A percentile compares a stretch with the other conserved stretches of the same genome.
Evolutionary conservation across 2,797 vertebrate genomes (phyloP).

Genomic region (Pipistrellus pipistrellus): DNA sequence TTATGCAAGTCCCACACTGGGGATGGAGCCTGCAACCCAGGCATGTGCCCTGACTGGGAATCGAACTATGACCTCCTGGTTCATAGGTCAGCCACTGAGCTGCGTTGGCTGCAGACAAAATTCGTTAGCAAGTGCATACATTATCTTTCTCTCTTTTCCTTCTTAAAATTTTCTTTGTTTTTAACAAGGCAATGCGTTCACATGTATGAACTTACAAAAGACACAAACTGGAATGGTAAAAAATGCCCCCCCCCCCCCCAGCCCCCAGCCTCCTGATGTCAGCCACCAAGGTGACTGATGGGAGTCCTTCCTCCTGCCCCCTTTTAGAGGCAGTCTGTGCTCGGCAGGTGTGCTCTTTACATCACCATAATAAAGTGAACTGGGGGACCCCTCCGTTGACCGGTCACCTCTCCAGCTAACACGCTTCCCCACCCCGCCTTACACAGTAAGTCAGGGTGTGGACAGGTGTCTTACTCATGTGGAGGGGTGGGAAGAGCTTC

Average conservation of each 20-base stretch:
- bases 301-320: neutral
- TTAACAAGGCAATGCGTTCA: neutral
- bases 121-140: neutral
- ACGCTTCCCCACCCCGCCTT: neutral
- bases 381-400: too few species aligned
- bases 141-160: neutral
- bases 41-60: neutral
- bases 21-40: neutral
- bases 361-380: neutral
- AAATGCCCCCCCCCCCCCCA: neutral
- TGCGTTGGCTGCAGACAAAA: neutral
- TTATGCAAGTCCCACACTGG: too few species aligned
- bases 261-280: neutral
- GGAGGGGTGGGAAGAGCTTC: neutral
- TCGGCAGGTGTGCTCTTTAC: neutral
- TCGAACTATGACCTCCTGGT: neutral
- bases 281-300: neutral
- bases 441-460: neutral
- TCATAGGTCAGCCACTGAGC: neutral
- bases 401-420: neutral
- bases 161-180: slow-evolving; percentile 8
- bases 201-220: neutral
- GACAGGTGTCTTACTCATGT: fast-evolving
- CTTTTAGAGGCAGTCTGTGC: neutral
- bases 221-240: neutral